Percentiles rank a stretch among this genome's conserved stretches.
phyloP scores from a whole-genome alignment of 2,888 invertebrate genomes.

The Teleiodes luculella region DNA sequence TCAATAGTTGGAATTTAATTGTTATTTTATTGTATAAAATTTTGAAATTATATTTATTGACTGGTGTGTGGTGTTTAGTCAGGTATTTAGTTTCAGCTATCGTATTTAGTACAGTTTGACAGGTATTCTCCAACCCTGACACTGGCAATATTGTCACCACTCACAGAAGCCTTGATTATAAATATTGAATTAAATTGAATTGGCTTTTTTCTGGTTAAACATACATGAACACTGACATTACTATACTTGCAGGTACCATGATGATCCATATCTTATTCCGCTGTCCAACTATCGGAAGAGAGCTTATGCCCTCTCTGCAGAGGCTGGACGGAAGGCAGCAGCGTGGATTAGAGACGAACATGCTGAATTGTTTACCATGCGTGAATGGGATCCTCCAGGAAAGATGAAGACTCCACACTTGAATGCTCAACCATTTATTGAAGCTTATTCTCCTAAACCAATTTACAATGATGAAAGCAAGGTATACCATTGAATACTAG shows the following conservation, averaged over 20 bases:
- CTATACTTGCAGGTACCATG: conserved; percentile 81
- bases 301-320: conserved; percentile 87
- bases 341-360: conserved; percentile 88
- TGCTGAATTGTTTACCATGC: conserved; percentile 82
- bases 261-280: conserved; percentile 93
- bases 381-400: conserved; percentile 81
- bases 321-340: conserved; percentile 92
- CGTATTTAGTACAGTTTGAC: too few species aligned
- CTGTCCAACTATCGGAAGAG: conserved; percentile 83
- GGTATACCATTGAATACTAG: too few species aligned
- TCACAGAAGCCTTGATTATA: too few species aligned
- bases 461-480: conserved; percentile 84
- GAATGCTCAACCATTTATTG: conserved; percentile 81
- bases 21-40: too few species aligned
- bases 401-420: conserved; percentile 65
- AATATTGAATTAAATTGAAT: too few species aligned
- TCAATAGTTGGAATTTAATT: too few species aligned
- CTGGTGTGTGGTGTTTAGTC: too few species aligned
- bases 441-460: conserved; percentile 84
- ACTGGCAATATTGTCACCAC: too few species aligned
- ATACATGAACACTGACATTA: not conserved
- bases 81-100: too few species aligned
- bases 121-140: too few species aligned
- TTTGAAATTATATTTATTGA: too few species aligned
- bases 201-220: not conserved